Evolutionary conservation across 1,140 invertebrate species (phyloP), one percentile per base, ranked within the genome.

Genomic region (Vollenhovia emeryi): DNA sequence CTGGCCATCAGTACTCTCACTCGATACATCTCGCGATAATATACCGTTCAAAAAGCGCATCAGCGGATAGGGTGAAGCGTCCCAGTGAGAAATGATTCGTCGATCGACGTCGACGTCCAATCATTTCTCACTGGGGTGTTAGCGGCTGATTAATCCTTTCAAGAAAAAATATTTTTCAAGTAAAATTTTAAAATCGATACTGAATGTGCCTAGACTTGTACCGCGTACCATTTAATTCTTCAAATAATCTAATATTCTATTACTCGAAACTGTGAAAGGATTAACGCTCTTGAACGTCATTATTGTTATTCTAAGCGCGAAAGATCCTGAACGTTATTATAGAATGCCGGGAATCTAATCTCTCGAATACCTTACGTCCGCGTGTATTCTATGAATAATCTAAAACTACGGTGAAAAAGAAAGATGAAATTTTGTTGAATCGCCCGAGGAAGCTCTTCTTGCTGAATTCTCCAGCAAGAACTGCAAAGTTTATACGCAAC

Each of bases 21-120:
- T n/a, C 43, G 13, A 57, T 21, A 48, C 1, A 8, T 11, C 33
- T 8, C 11, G 36, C 8, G 11, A 15, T 24, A 6, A 21, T 60
- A 45, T 36, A 21, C 43, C n/a, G 7, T 71, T 82, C 7, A 30
- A 57, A 36, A 89, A 89, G 87, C 87, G 87, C 55, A 73, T 71
- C 82, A 89, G 86, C 87, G 48, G 82, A 40, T 71, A n/a, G 21
- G 57, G 11, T 62, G 18, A 71, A 71, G 36, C 78, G 36, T n/a
- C n/a, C n/a, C n/a, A n/a, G n/a, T n/a, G n/a, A n/a, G n/a, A n/a
- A n/a, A n/a, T n/a, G n/a, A n/a, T n/a, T n/a, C n/a, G n/a, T n/a
- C n/a, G n/a, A n/a, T n/a, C n/a, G n/a, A n/a, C n/a, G n/a, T n/a
- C n/a, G n/a, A n/a, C n/a, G n/a, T n/a, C n/a, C n/a, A n/a, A n/a